phyloP scores from a whole-genome alignment of 2,888 invertebrate species.

The Latrodectus hesperus region DNA sequence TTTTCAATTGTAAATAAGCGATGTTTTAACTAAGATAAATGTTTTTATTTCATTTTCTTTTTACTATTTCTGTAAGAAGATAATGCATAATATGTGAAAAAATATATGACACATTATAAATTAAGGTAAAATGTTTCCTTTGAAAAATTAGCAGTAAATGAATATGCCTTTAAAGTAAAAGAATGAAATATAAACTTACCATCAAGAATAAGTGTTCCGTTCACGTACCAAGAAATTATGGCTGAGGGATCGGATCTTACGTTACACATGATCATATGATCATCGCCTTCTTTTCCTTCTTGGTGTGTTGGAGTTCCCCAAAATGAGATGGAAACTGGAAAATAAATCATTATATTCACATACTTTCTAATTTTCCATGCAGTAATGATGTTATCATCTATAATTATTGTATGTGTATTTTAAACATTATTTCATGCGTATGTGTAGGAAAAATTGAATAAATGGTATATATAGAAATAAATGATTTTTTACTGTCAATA shows the following conservation, averaged over 20 bases:
- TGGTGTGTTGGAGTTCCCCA: slow-evolving; percentile 78
- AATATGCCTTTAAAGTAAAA: too few species aligned
- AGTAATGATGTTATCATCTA: background rate
- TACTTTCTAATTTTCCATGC: background rate
- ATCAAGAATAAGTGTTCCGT: slow-evolving; percentile 39
- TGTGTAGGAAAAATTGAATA: too few species aligned
- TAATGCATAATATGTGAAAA: too few species aligned
- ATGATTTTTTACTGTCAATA: too few species aligned
- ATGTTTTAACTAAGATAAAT: too few species aligned
- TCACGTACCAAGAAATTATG: slow-evolving; percentile 74
- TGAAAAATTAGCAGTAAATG: too few species aligned
- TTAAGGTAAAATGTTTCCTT: too few species aligned
- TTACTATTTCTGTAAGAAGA: too few species aligned
- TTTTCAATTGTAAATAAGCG: too few species aligned
- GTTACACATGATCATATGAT: slow-evolving; percentile 74
- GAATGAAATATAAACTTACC: slow-evolving; percentile 20
- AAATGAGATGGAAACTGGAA: slow-evolving; percentile 78
- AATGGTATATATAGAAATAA: too few species aligned
- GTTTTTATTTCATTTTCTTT: too few species aligned
- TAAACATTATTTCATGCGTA: background rate
- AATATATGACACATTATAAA: too few species aligned
- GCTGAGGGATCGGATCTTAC: slow-evolving; percentile 75
- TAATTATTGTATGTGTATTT: background rate
- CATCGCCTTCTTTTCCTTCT: slow-evolving; percentile 77
- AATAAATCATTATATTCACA: background rate